Base-by-base conservation (phyloP, 1,140 invertebrate species). In the Cherax destructor region DNA sequence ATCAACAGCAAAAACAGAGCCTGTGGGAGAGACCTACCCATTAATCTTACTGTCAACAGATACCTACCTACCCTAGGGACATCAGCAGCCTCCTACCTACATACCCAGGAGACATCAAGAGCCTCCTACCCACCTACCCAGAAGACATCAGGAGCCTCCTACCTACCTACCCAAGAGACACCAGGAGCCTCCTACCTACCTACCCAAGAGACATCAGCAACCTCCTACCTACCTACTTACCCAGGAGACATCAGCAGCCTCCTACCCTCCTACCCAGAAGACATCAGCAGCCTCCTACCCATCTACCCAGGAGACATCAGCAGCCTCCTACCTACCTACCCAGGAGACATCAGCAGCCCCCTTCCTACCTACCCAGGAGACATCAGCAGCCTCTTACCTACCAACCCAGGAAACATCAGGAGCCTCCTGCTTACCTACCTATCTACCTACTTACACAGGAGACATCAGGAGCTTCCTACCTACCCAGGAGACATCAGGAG, bases 1-100 rank as follows among this genome's bases (percentile, higher is more conserved):
- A 10, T 59, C n/a, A 88, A 56, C 11, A 88, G 16, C 24, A 88
- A 24, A 30, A 88, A 88, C 77, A 88, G 56, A 2, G 86, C 86
- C 86, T 88, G 86, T 69, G 61, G 24, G 24, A 69, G 52, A 47
- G 24, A 49, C 18, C 4, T 41, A 52, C 24, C 65, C 13, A 69
- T 6, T 5, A 21, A 69, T 69, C 65, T 18, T 6, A 18, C 18
- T 0, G 6, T 69, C 1, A 69, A 21, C 21, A 18, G 65, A 69
- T 18, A 69, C 13, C 11, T 18, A 21, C 5, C 6, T 18, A 69
- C 5, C 65, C 13, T 69, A 1, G 65, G 6, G 1, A 18, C 5
- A 69, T 18, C 21, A 18, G 13, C 1, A 69, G 65, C 65, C 9
- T 10, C 9, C 5, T 18, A 18, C 13, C 65, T 41, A 3, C 21